Evolutionary conservation across 2,113 vertebrate genomes (phyloP), one percentile per base, ranked within the genome.

Genomic region (Nothocercus nigrocapillus): DNA sequence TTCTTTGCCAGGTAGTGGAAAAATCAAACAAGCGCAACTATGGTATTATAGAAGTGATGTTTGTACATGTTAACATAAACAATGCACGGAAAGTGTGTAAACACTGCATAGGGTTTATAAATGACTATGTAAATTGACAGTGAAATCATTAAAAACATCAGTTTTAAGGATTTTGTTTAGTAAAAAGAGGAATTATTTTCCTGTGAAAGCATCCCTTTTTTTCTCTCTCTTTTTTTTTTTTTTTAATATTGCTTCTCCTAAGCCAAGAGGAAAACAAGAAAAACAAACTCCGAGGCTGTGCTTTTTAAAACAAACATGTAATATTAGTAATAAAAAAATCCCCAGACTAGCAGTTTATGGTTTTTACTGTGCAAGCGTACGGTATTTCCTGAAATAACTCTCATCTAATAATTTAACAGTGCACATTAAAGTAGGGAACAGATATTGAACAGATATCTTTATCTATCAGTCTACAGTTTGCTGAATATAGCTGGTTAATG

Each of bases 271-370:
- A 79, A 88, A 82, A 61, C 5, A 44, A 61, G 30, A 2, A 59
- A 53, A 84, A 53, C 9, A 7, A 86, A 89, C 44, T 42, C 30
- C 30, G 70, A 59, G 13, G 8, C 9, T 24, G 2, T 22, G 5
- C 1, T 72, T 80, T 47, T 51, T 64, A 47, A 44, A 90, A 56
- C 24, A 5, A 1, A 76, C 44, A 90, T 25, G 3, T 72, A 85
- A 66, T 56, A 61, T 47, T 18, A 20, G 1, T 40, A 40, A 56
- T 13, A 53, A 19, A 76, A 76, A 82, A 40, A 9, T 15, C 3
- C 13, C 34, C 3, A 78, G 8, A 36, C 1, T 9, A 21, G 32
- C 4, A 11, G 0, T 74, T 68, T 61, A 9, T 32, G 14, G 1
- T 1, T 8, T 76, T 85, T 68, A 51, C 3, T 9, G 18, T 34